Evolutionary conservation across 2,888 invertebrate species (phyloP).

Genomic region (Nemotelus pantherinus): DNA sequence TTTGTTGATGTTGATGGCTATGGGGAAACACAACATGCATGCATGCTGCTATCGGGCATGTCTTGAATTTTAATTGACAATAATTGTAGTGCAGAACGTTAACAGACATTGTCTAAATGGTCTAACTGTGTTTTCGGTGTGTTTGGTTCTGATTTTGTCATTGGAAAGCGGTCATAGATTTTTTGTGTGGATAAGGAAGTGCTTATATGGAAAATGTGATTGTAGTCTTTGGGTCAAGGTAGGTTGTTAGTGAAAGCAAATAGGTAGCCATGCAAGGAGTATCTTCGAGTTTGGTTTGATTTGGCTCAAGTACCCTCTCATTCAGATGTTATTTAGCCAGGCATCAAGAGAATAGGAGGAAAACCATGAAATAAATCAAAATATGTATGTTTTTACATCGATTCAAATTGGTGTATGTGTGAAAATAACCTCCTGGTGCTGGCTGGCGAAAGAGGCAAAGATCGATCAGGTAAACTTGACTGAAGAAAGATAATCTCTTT

Average conservation of each 20-base stretch:
- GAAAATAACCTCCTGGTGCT: no score
- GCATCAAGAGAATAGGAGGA: no score
- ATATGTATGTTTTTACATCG: no score
- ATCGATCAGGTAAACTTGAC: no score
- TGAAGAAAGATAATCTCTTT: no score
- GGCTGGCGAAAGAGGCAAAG: no score
- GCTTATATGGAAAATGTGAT: not conserved
- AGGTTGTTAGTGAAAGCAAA: conserved; percentile 31
- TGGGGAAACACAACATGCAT: not conserved
- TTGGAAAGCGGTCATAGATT: conserved; percentile 13
- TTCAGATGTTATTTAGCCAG: no score
- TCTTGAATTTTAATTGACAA: conserved; percentile 13
- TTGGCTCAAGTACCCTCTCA: no score
- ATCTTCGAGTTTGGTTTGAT: no score
- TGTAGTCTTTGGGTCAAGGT: conserved; percentile 26
- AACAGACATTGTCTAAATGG: conserved; percentile 27
- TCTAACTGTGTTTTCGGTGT: conserved; percentile 6
- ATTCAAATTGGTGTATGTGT: no score
- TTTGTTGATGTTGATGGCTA: conserved; percentile 2
- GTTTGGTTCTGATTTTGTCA: not conserved
- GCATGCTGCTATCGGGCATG: not conserved
- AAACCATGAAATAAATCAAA: no score
- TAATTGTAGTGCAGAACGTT: conserved; percentile 2
- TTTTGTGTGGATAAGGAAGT: not conserved
- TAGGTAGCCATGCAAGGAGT: not conserved